Percentiles rank a stretch among this genome's conserved stretches.
Conservation (phyloP, 1,140 invertebrate species). For the Eumaeus atala region DNA sequence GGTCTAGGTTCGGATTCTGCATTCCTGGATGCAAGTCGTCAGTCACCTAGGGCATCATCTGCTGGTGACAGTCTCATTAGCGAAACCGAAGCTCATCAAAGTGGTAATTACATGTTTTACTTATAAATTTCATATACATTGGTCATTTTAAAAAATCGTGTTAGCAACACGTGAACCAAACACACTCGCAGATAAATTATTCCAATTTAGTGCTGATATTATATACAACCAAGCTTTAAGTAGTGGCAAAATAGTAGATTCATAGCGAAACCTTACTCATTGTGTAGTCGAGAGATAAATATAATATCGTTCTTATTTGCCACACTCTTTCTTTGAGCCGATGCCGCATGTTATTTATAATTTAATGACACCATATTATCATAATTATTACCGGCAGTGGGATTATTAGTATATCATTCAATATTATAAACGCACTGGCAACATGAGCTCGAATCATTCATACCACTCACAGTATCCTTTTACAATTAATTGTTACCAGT, state of each 20-base stretch:
- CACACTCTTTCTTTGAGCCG: conserved; percentile 58
- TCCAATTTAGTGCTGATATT: neutral
- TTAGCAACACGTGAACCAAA: neutral
- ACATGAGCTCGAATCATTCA: too few species aligned
- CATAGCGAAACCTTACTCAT: conserved; percentile 73
- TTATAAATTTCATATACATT: conserved; percentile 3
- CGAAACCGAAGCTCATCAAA: conserved; percentile 68
- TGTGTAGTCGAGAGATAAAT: conserved; percentile 31
- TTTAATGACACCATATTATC: conserved; percentile 15
- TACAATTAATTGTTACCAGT: neutral
- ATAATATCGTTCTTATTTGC: conserved; percentile 54
- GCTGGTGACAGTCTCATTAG: conserved; percentile 63
- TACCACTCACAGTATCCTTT: neutral
- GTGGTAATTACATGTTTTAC: conserved; percentile 47
- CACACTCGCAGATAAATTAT: neutral
- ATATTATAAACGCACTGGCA: too few species aligned
- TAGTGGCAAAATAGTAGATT: conserved; percentile 68
- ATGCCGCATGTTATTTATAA: conserved; percentile 45
- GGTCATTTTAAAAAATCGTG: neutral
- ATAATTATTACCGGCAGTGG: conserved; percentile 13
- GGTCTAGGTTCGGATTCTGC: conserved; percentile 60
- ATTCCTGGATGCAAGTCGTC: conserved; percentile 60
- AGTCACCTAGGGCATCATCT: conserved; percentile 62
- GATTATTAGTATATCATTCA: too few species aligned
- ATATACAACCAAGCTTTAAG: conserved; percentile 37